A percentile compares a stretch with the other conserved stretches of the same genome.
phyloP scores from a whole-genome alignment of 2,888 invertebrate genomes.

The Leptothorax acervorum region DNA sequence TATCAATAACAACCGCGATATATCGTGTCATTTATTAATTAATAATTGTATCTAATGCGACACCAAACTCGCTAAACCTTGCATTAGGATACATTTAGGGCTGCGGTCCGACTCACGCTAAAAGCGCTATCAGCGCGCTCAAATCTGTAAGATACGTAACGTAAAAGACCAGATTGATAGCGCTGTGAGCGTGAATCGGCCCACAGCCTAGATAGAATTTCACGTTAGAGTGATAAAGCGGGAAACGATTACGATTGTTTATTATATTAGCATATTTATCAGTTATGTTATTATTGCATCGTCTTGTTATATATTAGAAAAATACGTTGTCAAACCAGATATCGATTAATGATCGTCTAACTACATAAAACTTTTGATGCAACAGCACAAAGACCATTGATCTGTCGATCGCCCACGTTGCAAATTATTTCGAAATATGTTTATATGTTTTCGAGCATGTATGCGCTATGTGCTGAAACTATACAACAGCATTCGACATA shows the following conservation, averaged over 20 bases:
- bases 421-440: slow-evolving; percentile 49
- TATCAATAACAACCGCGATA: not conserved
- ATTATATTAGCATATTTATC: slow-evolving; percentile 5
- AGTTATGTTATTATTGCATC: not conserved
- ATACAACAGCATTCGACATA: not conserved
- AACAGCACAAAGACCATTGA: slow-evolving; percentile 20
- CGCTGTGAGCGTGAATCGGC: no score
- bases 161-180: no score
- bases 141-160: no score
- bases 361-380: slow-evolving; percentile 11
- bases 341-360: not conserved
- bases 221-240: not conserved
- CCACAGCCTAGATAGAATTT: not conserved
- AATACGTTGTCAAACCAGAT: not conserved
- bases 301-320: not conserved
- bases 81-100: not conserved
- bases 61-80: slow-evolving; percentile 22
- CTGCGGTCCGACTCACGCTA: no score
- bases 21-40: slow-evolving; percentile 34
- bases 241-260: not conserved
- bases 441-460: slow-evolving; percentile 26
- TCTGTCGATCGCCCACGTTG: not conserved
- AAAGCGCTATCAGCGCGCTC: no score
- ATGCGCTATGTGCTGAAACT: not conserved
- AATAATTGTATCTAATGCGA: slow-evolving; percentile 26